Base-by-base conservation (phyloP, 2,113 vertebrate species). In the Nansenia antarctica region DNA sequence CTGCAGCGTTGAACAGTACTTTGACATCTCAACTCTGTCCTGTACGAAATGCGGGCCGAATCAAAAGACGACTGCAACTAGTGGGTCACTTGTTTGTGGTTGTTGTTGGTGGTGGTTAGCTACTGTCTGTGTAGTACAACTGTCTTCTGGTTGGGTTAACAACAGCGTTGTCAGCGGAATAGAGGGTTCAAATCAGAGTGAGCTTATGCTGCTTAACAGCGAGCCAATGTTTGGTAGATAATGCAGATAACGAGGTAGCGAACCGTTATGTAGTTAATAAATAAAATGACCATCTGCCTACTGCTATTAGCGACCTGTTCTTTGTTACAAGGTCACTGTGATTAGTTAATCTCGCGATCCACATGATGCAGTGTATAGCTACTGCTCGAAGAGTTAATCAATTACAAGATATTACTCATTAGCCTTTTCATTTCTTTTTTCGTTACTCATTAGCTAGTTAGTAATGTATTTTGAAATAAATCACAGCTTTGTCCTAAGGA, bases 11-110 rank as follows among this genome's bases (percentile, higher is more conserved):
- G 52, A 78, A 1, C 84, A 89, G 14, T 95, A 89, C 82, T 98
- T 95, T 72, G 94, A 98, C 6, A 90, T 94, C 67, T 94, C 95
- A 1, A 92, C 90, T 62, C 82, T 98, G 58, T 91, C 92, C 54
- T 99, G 97, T 76, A 82, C 64, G 9, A 88, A 73, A 18, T 99
- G 97, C 52, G 95, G 94, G 24, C 58, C 86, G 32, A 88, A 94
- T 70, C 94, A 96, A 85, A 85, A 63, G 37, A 75, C 73, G 35
- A 89, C 86, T 77, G 66, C 74, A 76, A 85, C 88, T 86, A 91
- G 93, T 93, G 67, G 3, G 83, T 77, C n/a, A 27, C 22, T 65
- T 45, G 58, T 58, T 45, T 20, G 32, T 18, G 32, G 5, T 22
- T 49, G 45, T 8, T n/a, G n/a, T n/a, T n/a, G n/a, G n/a, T n/a